These are phyloP conservation scores for Tyrannus savana DNA, from an alignment of 2,113 vertebrate species.

Conservation along the genomic window DNA sequence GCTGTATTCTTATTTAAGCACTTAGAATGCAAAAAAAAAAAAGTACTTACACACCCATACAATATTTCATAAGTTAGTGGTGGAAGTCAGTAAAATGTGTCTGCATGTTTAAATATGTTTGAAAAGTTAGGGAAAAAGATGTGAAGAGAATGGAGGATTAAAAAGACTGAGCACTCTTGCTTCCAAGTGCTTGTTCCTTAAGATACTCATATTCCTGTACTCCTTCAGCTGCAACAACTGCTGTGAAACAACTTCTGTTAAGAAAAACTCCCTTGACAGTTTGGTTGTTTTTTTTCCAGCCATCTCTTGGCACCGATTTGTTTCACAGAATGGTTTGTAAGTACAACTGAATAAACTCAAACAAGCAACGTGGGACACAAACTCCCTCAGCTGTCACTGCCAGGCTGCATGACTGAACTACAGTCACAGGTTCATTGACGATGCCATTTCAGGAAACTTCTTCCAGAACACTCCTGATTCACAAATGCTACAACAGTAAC, in stretches of 20 bases:
- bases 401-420: background rate
- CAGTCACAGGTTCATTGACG: background rate
- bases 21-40: background rate
- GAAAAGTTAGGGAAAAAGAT: background rate
- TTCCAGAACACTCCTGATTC: fast-evolving
- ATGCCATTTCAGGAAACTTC: background rate
- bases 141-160: background rate
- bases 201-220: background rate
- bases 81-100: background rate
- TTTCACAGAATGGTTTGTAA: background rate
- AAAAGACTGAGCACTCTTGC: background rate
- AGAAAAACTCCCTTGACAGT: background rate
- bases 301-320: background rate
- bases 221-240: background rate
- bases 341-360: background rate
- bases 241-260: background rate
- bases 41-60: fast-evolving
- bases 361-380: background rate
- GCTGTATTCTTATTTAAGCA: background rate
- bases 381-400: background rate
- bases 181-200: background rate
- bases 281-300: background rate
- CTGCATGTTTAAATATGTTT: fast-evolving
- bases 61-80: background rate
- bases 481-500: background rate